Evolutionary conservation across 2,888 invertebrate genomes (phyloP).

Genomic region (Junonia oenone): DNA sequence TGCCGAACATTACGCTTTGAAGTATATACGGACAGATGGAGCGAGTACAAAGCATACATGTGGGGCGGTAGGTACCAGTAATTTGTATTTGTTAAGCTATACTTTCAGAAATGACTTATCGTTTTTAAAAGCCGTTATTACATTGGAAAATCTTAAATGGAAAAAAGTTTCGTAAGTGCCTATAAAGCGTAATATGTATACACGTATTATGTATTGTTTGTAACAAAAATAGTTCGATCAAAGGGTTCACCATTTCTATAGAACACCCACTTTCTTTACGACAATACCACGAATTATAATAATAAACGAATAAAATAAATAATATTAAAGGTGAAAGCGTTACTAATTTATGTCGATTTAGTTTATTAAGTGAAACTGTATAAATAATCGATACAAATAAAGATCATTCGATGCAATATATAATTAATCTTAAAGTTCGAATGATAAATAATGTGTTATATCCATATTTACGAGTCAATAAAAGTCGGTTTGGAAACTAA

Average conservation of each 20-base stretch:
- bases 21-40: slow-evolving; percentile 51
- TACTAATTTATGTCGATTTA: slow-evolving; percentile 12
- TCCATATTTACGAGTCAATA: neutral
- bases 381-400: slow-evolving; percentile 2
- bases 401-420: slow-evolving; percentile 1
- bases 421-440: neutral
- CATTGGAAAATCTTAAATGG: neutral
- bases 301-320: slow-evolving; percentile 11
- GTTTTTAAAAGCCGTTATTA: neutral
- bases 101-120: neutral
- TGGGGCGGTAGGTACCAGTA: slow-evolving; percentile 25
- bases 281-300: slow-evolving; percentile 5
- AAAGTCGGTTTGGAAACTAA: neutral
- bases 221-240: neutral
- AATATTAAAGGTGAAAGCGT: slow-evolving; percentile 15
- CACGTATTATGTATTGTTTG: neutral
- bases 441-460: neutral
- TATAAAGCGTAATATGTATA: neutral
- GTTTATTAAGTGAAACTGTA: neutral
- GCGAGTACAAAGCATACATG: slow-evolving; percentile 38
- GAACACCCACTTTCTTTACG: neutral
- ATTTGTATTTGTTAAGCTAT: slow-evolving; percentile 13
- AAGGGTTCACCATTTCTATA: too few species aligned
- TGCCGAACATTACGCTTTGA: slow-evolving; percentile 35
- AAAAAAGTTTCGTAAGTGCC: neutral